Evolutionary conservation across 2,113 vertebrate genomes (phyloP).

Genomic region (Muscicapa adusta): DNA sequence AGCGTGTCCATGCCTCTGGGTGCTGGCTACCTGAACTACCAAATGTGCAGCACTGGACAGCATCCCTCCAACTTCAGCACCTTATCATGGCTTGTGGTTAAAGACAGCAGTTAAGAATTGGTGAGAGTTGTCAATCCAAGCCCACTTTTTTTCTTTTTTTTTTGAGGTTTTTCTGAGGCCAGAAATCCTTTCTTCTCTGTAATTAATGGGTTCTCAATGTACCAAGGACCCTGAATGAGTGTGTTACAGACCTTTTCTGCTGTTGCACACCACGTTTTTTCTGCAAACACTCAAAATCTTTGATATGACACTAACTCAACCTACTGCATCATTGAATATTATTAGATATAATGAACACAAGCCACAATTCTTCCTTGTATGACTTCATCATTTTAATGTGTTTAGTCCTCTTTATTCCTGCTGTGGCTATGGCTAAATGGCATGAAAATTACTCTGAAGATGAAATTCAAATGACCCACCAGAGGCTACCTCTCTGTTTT

Average conservation of each 20-base stretch:
- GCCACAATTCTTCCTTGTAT: neutral
- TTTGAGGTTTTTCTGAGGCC: neutral
- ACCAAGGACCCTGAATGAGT: neutral
- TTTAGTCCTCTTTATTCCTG: conserved; percentile 50
- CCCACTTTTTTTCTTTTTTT: neutral
- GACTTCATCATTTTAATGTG: conserved; percentile 23
- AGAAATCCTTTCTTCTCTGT: neutral
- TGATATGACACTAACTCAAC: neutral
- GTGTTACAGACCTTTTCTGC: neutral
- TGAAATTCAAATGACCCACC: conserved; percentile 64
- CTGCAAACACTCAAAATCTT: neutral
- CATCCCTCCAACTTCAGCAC: neutral
- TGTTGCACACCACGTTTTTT: neutral
- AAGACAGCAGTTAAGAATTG: neutral
- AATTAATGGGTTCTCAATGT: neutral
- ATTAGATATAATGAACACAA: neutral
- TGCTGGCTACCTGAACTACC: neutral
- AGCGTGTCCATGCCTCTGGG: fast-evolving
- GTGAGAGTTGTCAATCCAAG: neutral
- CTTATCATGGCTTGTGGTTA: neutral
- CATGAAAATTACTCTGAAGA: conserved; percentile 58
- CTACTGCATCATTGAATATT: neutral
- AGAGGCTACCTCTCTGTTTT: conserved; percentile 40
- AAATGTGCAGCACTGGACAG: neutral
- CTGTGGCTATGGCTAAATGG: conserved; percentile 51